Evolutionary conservation across 2,113 vertebrate genomes (phyloP).

Genomic region (Ibidorhyncha struthersii): DNA sequence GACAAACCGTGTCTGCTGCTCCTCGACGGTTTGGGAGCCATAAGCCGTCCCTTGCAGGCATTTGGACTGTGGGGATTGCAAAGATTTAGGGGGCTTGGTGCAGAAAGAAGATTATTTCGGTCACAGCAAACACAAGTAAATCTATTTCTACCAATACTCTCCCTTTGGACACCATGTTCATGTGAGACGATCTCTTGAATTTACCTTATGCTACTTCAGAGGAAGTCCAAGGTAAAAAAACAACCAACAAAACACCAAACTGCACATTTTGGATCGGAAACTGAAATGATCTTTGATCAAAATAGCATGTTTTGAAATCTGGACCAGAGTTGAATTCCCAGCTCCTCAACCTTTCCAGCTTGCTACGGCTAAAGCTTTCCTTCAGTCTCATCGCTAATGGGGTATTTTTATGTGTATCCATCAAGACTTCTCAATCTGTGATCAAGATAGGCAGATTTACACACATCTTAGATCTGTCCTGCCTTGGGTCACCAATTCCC

Average conservation of each 20-base stretch:
- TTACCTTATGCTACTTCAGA: neutral
- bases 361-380: neutral
- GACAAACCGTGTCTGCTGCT: accelerated
- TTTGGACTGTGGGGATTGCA: accelerated
- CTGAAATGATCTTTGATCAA: neutral
- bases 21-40: neutral
- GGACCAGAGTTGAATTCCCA: neutral
- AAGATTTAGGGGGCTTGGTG: neutral
- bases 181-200: neutral
- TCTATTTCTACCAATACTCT: neutral
- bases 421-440: neutral
- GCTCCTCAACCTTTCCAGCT: neutral
- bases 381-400: neutral
- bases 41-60: neutral
- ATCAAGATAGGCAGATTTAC: neutral
- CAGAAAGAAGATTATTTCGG: neutral
- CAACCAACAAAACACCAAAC: neutral
- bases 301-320: constrained; percentile 3
- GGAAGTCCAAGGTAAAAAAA: neutral
- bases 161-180: neutral
- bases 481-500: neutral
- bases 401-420: neutral
- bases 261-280: neutral
- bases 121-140: neutral
- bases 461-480: neutral